Conservation (phyloP, 1,140 invertebrate genomes). For the Bathynomus jamesi region DNA sequence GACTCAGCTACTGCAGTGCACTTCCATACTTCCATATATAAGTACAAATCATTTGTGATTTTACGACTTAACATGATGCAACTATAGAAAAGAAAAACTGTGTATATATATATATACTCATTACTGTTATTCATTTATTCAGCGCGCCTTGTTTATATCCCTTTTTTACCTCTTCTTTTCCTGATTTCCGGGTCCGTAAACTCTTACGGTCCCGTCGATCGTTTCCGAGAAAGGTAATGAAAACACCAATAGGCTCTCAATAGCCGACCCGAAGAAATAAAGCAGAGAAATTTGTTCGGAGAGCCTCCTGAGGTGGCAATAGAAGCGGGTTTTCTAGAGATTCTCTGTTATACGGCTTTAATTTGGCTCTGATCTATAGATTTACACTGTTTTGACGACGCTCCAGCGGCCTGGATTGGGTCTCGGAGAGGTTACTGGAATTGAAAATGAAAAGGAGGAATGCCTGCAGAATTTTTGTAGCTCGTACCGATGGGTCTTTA, state of each 20-base stretch:
- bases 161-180: too few relatives aligned
- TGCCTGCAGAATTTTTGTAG: background rate
- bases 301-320: background rate
- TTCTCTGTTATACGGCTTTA: background rate
- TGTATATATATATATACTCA: too few relatives aligned
- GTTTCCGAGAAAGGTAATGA: background rate
- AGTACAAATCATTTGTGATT: too few relatives aligned
- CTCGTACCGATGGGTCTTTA: background rate
- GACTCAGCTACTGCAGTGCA: too few relatives aligned
- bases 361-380: constrained; percentile 1
- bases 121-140: too few relatives aligned
- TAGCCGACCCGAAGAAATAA: background rate
- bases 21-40: too few relatives aligned
- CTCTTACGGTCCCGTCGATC: too few relatives aligned
- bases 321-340: background rate
- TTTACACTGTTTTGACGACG: background rate
- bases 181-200: too few relatives aligned
- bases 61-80: too few relatives aligned
- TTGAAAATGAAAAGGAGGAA: background rate
- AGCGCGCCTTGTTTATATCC: too few relatives aligned
- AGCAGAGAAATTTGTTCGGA: background rate
- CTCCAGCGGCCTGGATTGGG: background rate
- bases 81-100: too few relatives aligned
- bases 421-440: background rate
- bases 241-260: background rate